Evolutionary conservation across 2,888 invertebrate genomes (phyloP).

Genomic region (Halictus ligatus): DNA sequence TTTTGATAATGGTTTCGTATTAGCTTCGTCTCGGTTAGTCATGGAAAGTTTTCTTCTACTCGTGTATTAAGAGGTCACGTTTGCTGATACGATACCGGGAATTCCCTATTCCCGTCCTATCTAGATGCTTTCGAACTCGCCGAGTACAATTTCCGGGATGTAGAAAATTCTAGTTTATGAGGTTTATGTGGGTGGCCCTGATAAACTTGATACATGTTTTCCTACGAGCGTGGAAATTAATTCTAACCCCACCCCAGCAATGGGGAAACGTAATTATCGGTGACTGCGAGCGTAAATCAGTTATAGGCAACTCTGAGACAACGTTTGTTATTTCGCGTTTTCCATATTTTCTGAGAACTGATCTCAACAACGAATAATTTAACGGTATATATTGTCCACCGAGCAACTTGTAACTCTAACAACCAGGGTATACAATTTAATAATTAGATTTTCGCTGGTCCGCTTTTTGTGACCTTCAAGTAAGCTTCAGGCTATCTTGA

Average conservation of each 20-base stretch:
- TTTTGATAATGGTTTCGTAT: conserved; percentile 65
- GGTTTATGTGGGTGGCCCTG: neutral
- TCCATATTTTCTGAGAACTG: neutral
- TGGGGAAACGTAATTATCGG: neutral
- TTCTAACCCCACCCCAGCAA: neutral
- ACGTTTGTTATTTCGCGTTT: neutral
- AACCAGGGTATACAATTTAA: too few species aligned
- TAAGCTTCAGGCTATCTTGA: too few species aligned
- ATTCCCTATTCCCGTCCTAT: conserved; percentile 14
- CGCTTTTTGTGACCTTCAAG: too few species aligned
- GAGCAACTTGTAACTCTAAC: too few species aligned
- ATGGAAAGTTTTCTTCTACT: conserved; percentile 61
- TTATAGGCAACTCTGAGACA: neutral
- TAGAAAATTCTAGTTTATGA: conserved; percentile 22
- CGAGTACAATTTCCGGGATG: conserved; percentile 12
- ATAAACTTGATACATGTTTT: conserved; percentile 16
- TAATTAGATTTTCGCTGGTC: too few species aligned
- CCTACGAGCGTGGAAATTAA: neutral
- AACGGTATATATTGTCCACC: too few species aligned
- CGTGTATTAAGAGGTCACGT: conserved; percentile 58
- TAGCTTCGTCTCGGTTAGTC: conserved; percentile 64
- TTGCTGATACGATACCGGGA: conserved; percentile 13
- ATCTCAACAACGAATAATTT: neutral
- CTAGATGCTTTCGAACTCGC: conserved; percentile 8
- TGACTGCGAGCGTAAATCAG: neutral